Percentiles rank a stretch among this genome's conserved stretches.
These are phyloP conservation scores for Menidia beryllina DNA, from an alignment of 2,113 vertebrate species.

Conservation along the genomic window DNA sequence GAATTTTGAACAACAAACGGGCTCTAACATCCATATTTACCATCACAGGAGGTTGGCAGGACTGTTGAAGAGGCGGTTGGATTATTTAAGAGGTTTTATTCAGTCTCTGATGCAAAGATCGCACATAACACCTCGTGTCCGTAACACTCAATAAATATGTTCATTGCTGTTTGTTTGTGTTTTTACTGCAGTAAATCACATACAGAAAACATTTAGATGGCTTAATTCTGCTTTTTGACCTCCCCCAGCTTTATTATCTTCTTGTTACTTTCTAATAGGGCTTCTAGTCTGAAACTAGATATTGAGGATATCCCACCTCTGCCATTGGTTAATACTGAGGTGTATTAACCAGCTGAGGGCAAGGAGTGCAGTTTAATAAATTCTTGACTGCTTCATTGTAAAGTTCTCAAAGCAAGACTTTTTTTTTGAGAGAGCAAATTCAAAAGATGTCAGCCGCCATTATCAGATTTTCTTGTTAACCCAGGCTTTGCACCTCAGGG, in stretches of 20 bases:
- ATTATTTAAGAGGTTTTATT: conserved; percentile 34
- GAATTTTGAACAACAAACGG: conserved; percentile 29
- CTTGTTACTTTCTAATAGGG: not conserved
- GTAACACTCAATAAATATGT: not conserved
- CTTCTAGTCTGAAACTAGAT: no score
- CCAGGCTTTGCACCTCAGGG: not conserved
- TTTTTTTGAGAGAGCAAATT: no score
- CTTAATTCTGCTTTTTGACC: not conserved
- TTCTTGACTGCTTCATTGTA: conserved; percentile 7
- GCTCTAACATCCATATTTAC: conserved; percentile 52
- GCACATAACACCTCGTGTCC: conserved; percentile 19
- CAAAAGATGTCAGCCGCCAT: not conserved
- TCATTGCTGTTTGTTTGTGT: not conserved
- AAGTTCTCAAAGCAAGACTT: not conserved
- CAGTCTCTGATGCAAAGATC: conserved; percentile 13
- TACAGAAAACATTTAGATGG: not conserved
- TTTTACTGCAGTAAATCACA: not conserved
- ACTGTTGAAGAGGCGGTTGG: conserved; percentile 36
- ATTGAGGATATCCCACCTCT: no score
- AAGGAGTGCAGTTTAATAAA: not conserved
- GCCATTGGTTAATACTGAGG: no score
- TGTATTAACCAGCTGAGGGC: no score
- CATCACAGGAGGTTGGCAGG: conserved; percentile 56
- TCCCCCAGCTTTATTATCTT: not conserved
- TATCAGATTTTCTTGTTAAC: not conserved